Evolutionary conservation across 2,113 vertebrate species (phyloP).

Genomic region (Notothenia rossii): DNA sequence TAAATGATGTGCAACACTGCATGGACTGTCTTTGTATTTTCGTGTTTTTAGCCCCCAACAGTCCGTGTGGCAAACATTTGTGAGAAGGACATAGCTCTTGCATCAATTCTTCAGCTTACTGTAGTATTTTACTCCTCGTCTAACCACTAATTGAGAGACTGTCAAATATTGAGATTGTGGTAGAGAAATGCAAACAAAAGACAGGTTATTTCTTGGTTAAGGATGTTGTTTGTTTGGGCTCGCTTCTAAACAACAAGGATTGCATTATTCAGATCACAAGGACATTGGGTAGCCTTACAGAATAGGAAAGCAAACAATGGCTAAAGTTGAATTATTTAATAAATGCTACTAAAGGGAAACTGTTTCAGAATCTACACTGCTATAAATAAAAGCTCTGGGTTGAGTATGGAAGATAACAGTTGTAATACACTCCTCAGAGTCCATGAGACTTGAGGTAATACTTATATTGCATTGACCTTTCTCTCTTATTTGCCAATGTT

Average conservation of each 20-base stretch:
- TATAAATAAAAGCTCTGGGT: not conserved
- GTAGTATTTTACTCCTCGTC: constrained; percentile 30
- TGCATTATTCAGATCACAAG: constrained; percentile 18
- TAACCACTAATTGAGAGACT: constrained; percentile 21
- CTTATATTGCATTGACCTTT: constrained; percentile 24
- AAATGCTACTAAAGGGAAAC: constrained; percentile 13
- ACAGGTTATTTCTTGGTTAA: constrained; percentile 6
- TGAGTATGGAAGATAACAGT: constrained; percentile 1
- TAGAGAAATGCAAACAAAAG: not conserved
- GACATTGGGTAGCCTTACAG: not conserved
- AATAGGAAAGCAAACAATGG: constrained; percentile 7
- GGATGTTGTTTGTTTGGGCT: not conserved
- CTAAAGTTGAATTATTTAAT: constrained; percentile 17
- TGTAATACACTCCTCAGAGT: not conserved
- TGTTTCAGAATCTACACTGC: constrained; percentile 1
- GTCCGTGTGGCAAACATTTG: constrained; percentile 12
- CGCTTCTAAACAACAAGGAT: not conserved
- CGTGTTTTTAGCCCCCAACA: constrained; percentile 2
- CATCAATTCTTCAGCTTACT: constrained; percentile 23
- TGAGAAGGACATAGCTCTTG: constrained; percentile 22
- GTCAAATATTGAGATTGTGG: constrained; percentile 22
- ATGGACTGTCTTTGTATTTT: constrained; percentile 26
- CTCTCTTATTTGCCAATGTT: constrained; percentile 9
- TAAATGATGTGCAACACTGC: constrained; percentile 45
- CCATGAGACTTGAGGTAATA: constrained; percentile 27